Percentiles rank a stretch among this genome's conserved stretches.
These are phyloP conservation scores for Timema podura DNA, from an alignment of 2,888 invertebrate genomes.

Conservation along the genomic window DNA sequence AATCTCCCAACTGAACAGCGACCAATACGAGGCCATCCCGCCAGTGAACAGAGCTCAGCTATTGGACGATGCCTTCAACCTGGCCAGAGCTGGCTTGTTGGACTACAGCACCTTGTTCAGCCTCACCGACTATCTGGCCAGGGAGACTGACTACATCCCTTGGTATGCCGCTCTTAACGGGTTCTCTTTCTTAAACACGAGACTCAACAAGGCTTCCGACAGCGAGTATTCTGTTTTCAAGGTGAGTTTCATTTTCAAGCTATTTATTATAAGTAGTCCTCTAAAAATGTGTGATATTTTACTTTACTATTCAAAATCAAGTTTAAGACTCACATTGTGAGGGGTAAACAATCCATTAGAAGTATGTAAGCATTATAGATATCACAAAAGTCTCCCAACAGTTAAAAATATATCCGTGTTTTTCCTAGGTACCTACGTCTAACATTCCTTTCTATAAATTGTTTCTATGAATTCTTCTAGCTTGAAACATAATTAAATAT, in stretches of 20 bases:
- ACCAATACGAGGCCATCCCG: constrained; percentile 41
- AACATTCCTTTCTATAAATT: too few relatives aligned
- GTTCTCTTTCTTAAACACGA: not conserved
- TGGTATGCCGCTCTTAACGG: not conserved
- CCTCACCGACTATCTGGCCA: not conserved
- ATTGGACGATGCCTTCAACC: constrained; percentile 49
- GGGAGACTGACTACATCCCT: constrained; percentile 15
- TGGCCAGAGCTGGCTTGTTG: constrained; percentile 35
- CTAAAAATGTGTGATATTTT: not conserved
- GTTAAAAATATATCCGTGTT: too few relatives aligned
- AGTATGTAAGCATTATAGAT: too few relatives aligned
- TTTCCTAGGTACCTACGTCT: too few relatives aligned
- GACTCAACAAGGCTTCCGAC: not conserved
- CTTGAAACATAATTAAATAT: too few relatives aligned
- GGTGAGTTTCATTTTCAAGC: not conserved
- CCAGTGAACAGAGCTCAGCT: constrained; percentile 51
- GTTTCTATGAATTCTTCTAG: too few relatives aligned
- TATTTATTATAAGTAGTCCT: too few relatives aligned
- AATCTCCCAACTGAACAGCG: constrained; percentile 14
- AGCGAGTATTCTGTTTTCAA: constrained; percentile 1
- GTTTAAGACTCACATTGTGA: constrained; percentile 39
- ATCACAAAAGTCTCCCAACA: too few relatives aligned
- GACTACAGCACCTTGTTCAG: not conserved
- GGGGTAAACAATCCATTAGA: too few relatives aligned
- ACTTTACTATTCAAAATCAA: not conserved